Evolutionary conservation across 2,888 invertebrate genomes (phyloP), one percentile per base, ranked within the genome.

Genomic region (Meandrusa payeni): DNA sequence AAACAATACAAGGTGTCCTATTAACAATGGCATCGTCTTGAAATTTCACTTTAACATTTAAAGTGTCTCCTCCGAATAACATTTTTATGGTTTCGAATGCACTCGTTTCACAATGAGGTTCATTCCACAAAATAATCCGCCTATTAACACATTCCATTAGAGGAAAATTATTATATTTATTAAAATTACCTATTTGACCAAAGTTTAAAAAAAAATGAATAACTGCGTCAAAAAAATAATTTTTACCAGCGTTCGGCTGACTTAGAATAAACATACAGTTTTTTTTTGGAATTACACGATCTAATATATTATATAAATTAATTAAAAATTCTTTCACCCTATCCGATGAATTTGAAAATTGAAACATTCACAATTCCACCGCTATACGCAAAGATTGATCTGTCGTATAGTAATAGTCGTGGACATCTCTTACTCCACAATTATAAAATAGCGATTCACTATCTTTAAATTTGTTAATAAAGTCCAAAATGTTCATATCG

Each of bases 301-400:
- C 19, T 38, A 43, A 13, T 31, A 43, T 20, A 28, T 38, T 20
- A 28, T 20, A 38, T n/a, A 28, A 20, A 12, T 20, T 28, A n/a
- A 28, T 10, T 20, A 38, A 20, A 38, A 38, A 38, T 9, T 37
- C 26, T 17, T 20, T 6, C 2, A 38, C 28, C 28, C 38, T 38
- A 10, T 38, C 38, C n/a, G n/a, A 6, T 6, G 7, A 28, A 6
- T 20, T 19, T 28, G 17, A 26, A 26, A 15, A 37, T 47, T 50
- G 15, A 34, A 20, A 24, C n/a, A n/a, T n/a, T n/a, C n/a, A n/a
- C n/a, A n/a, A n/a, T n/a, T n/a, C n/a, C n/a, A n/a, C n/a, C n/a
- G n/a, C n/a, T n/a, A n/a, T n/a, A n/a, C n/a, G n/a, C n/a, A n/a
- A n/a, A n/a, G n/a, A n/a, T n/a, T n/a, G n/a, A n/a, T n/a, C n/a